A percentile compares a stretch with the other conserved stretches of the same genome.
Evolutionary conservation across 2,797 vertebrate species (phyloP).

Genomic region (Chrosomus eos): DNA sequence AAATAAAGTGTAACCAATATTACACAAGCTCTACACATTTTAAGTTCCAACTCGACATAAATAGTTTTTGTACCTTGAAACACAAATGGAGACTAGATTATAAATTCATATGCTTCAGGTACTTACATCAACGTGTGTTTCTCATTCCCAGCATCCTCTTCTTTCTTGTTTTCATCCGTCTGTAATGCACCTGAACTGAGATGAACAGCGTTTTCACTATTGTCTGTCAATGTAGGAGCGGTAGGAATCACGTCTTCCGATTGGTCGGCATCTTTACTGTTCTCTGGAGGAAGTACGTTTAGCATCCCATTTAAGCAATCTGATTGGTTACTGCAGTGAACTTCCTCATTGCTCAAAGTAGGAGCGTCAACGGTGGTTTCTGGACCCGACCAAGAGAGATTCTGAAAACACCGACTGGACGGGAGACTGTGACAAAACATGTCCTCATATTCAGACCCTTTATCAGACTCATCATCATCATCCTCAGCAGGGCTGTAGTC

Average conservation of each 20-base stretch:
- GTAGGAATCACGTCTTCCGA: slow-evolving; percentile 21
- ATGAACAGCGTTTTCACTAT: background rate
- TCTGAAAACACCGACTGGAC: slow-evolving; percentile 54
- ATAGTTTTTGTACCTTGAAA: slow-evolving; percentile 45
- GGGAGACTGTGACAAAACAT: slow-evolving; percentile 78
- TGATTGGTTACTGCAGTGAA: slow-evolving; percentile 18
- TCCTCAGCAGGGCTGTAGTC: slow-evolving; percentile 54
- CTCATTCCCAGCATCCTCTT: slow-evolving; percentile 31
- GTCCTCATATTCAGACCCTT: slow-evolving; percentile 68
- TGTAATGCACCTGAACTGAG: slow-evolving; percentile 26
- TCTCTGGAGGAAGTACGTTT: background rate
- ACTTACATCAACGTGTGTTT: slow-evolving; percentile 41
- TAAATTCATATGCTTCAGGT: background rate
- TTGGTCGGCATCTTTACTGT: background rate
- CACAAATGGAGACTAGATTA: background rate
- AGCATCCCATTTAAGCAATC: slow-evolving; percentile 13
- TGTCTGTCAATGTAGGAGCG: background rate
- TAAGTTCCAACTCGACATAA: background rate
- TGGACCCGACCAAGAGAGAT: background rate
- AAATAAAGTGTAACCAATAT: too few relatives aligned
- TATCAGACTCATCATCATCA: slow-evolving; percentile 56
- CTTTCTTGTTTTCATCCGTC: slow-evolving; percentile 22
- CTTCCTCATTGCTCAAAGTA: background rate
- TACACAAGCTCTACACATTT: background rate
- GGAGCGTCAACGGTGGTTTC: background rate